Percentiles rank a stretch among this genome's conserved stretches.
phyloP scores from a whole-genome alignment of 1,140 invertebrate species.

The Drosophila guanche region DNA sequence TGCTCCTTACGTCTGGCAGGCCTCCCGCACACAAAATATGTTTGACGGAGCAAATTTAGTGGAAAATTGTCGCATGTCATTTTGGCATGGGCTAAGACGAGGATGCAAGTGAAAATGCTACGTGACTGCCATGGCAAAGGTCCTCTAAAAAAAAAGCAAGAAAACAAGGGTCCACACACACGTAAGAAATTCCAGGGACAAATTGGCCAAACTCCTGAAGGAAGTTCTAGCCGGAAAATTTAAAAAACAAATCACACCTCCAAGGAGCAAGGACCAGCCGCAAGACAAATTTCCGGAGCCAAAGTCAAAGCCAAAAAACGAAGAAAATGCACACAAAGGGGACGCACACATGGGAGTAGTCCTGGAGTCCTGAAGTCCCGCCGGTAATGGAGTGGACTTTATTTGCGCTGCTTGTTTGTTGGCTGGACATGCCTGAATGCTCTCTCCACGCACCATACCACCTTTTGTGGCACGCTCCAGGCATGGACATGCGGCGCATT shows the following conservation, averaged over 20 bases:
- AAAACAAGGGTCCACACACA: conserved; percentile 4
- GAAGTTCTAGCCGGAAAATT: conserved; percentile 45
- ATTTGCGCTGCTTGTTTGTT: conserved; percentile 60
- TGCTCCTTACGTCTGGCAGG: not conserved
- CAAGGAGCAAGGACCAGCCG: conserved; percentile 33
- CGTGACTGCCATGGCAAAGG: conserved; percentile 69
- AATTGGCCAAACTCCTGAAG: conserved; percentile 57
- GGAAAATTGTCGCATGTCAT: conserved; percentile 81
- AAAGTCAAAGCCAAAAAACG: conserved; percentile 31
- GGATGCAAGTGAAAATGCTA: conserved; percentile 72
- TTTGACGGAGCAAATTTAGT: conserved; percentile 80
- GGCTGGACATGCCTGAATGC: conserved; percentile 46
- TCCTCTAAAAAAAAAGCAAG: conserved; percentile 9
- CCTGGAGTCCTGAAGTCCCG: conserved; percentile 17
- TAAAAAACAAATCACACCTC: conserved; percentile 81
- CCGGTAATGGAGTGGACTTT: conserved; percentile 78
- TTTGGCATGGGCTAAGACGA: conserved; percentile 37
- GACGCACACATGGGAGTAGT: conserved; percentile 23
- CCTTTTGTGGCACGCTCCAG: conserved; percentile 64
- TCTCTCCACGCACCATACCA: conserved; percentile 22
- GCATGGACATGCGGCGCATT: conserved; percentile 57
- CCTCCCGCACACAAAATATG: conserved; percentile 53
- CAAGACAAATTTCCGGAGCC: conserved; percentile 69
- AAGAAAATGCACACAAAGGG: conserved; percentile 45
- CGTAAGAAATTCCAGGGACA: conserved; percentile 34